Base-by-base conservation (phyloP, 2,888 invertebrate genomes). In the Malachius bipustulatus region DNA sequence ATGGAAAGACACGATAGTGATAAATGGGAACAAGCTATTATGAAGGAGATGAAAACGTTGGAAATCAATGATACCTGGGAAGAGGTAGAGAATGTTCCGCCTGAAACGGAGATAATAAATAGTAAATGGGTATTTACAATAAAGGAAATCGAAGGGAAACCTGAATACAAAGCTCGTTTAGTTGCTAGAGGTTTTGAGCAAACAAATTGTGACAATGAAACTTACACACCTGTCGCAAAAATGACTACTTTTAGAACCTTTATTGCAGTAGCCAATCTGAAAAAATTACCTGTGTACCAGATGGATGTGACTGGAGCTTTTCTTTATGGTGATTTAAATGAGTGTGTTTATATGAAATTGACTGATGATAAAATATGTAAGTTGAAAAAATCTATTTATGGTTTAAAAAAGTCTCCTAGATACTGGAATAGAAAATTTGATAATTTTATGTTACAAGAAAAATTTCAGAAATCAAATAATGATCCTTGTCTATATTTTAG, bases 1-100 rank as follows among this genome's bases (percentile, higher is more conserved):
- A 19, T 29, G 9, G 14, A 4, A 14, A 16, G 30, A 16, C 10
- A 16, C 2, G 15, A 35, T 2, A 30, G 19, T 15, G 28, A 6
- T 12, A 14, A 35, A 14, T 29, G 16, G 35, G 4, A 13, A 16
- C n/a, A 29, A 4, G 28, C 14, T 14, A 14, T 35, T 8, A 13
- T 16, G 12, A 30, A 12, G 3, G 6, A 35, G 12, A 16, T 35
- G 29, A n/a, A n/a, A n/a, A n/a, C n/a, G n/a, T n/a, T n/a, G n/a
- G n/a, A n/a, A n/a, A n/a, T n/a, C n/a, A 24, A 24, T 24, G n/a
- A 24, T n/a, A 24, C 24, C 8, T 24, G 24, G 24, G n/a, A 8
- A 24, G 24, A 24, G n/a, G 24, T 24, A 24, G 8, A 24, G 24
- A 24, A 24, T 9, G 24, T 24, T 24, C 24, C 24, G n/a, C 8